These are phyloP conservation scores for Neoscelio sp. DNA, from an alignment of 2,888 invertebrate species.

Conservation along the genomic window DNA sequence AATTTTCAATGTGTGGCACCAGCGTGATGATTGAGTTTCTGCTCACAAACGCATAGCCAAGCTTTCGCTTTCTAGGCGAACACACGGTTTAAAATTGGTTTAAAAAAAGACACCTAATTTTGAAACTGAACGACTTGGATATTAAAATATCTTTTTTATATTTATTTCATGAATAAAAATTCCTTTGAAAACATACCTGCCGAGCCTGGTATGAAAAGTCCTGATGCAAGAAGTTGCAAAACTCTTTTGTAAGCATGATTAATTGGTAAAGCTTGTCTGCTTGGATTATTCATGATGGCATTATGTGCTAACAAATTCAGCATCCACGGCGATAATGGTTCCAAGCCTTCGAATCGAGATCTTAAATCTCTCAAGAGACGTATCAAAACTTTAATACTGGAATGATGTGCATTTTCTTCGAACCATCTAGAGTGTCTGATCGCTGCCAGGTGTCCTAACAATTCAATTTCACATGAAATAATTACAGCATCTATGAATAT, in stretches of 20 bases:
- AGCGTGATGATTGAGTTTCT: no score
- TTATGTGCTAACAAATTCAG: slow-evolving; percentile 97
- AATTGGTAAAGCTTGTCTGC: slow-evolving; percentile 95
- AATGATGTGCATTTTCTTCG: slow-evolving; percentile 98
- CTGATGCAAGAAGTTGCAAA: slow-evolving; percentile 95
- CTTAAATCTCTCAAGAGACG: slow-evolving; percentile 96
- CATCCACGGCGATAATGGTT: slow-evolving; percentile 98
- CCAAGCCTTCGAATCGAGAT: slow-evolving; percentile 94
- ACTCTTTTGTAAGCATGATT: slow-evolving; percentile 94
- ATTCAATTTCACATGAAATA: no score
- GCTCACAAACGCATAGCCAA: no score
- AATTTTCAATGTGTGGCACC: no score
- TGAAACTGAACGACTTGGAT: no score
- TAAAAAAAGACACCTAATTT: no score
- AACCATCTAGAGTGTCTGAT: slow-evolving; percentile 99
- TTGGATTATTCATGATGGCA: slow-evolving; percentile 98
- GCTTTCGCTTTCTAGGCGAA: no score
- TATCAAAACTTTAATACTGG: slow-evolving; percentile 97
- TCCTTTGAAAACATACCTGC: slow-evolving; percentile 84
- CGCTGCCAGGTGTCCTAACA: slow-evolving; percentile 92
- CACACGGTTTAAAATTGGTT: no score
- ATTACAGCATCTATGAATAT: no score
- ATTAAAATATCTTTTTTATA: no score
- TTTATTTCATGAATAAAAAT: slow-evolving; percentile 22
- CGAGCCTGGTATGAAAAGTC: slow-evolving; percentile 97